Evolutionary conservation across 2,113 vertebrate genomes (phyloP).

Genomic region (Xenopus laevis): DNA sequence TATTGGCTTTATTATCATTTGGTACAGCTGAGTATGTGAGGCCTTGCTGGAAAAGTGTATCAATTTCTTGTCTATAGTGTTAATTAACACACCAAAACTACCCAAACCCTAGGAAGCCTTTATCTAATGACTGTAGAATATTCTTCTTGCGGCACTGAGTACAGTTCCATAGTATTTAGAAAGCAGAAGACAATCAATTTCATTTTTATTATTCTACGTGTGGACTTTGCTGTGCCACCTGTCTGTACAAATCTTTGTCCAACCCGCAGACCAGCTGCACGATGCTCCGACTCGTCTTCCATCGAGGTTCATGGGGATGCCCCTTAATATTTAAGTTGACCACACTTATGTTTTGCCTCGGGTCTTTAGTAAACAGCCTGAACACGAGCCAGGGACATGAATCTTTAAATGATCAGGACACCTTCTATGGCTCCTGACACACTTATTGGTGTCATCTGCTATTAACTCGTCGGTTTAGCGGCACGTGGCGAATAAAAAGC

Average conservation of each 20-base stretch:
- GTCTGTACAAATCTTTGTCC: not conserved
- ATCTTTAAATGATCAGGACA: slow-evolving; percentile 12
- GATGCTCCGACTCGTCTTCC: not conserved
- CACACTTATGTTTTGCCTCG: not conserved
- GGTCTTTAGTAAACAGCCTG: slow-evolving; percentile 10
- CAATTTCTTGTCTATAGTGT: too few relatives aligned
- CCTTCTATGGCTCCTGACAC: not conserved
- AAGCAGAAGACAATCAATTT: too few relatives aligned
- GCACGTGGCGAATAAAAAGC: slow-evolving; percentile 1
- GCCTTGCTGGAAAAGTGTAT: too few relatives aligned
- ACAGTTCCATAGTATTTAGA: too few relatives aligned
- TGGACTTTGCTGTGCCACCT: not conserved
- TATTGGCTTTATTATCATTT: too few relatives aligned
- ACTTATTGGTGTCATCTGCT: not conserved
- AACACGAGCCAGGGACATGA: slow-evolving; percentile 16
- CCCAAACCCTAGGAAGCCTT: too few relatives aligned
- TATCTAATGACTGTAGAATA: too few relatives aligned
- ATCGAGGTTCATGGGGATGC: not conserved
- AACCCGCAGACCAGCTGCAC: not conserved
- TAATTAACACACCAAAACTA: too few relatives aligned
- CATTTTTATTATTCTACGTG: too few relatives aligned
- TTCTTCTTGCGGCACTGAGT: too few relatives aligned
- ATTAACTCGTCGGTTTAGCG: not conserved
- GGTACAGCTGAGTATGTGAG: too few relatives aligned
- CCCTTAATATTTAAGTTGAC: not conserved